These are phyloP conservation scores for Chymomyza amoena DNA, from an alignment of 2,888 invertebrate species.

Conservation along the genomic window DNA sequence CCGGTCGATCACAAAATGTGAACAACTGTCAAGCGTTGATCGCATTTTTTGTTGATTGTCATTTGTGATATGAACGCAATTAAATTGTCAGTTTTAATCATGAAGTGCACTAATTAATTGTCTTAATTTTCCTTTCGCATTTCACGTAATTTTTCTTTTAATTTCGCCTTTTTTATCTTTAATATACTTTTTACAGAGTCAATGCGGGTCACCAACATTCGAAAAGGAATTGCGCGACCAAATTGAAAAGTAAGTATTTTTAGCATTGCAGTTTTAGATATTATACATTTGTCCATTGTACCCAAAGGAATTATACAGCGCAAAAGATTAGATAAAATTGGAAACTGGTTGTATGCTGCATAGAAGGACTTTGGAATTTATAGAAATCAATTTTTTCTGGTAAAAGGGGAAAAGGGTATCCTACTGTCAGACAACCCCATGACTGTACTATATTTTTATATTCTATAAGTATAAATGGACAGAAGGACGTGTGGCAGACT, in stretches of 20 bases:
- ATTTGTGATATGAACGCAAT: constrained; percentile 55
- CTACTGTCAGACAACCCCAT: no score
- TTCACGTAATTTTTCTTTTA: constrained; percentile 38
- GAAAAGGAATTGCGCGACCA: constrained; percentile 78
- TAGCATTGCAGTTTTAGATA: not conserved
- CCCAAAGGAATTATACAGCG: no score
- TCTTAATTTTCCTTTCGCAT: constrained; percentile 53
- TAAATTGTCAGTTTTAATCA: constrained; percentile 69
- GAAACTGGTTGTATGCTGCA: no score
- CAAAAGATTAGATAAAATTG: no score
- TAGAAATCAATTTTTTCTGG: no score
- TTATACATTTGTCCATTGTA: no score
- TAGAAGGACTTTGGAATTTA: no score
- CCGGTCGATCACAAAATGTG: not conserved
- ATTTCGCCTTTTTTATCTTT: constrained; percentile 11
- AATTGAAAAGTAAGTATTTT: constrained; percentile 77
- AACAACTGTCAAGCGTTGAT: constrained; percentile 23
- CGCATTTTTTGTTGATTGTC: constrained; percentile 40
- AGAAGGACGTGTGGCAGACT: no score
- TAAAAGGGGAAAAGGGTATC: no score
- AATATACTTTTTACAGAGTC: constrained; percentile 75
- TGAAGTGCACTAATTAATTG: constrained; percentile 61
- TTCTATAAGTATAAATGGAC: no score
- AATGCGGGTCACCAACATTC: constrained; percentile 78
- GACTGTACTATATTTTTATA: no score